These are phyloP conservation scores for Tapirus indicus DNA, from an alignment of 2,797 vertebrate species.

Conservation along the genomic window DNA sequence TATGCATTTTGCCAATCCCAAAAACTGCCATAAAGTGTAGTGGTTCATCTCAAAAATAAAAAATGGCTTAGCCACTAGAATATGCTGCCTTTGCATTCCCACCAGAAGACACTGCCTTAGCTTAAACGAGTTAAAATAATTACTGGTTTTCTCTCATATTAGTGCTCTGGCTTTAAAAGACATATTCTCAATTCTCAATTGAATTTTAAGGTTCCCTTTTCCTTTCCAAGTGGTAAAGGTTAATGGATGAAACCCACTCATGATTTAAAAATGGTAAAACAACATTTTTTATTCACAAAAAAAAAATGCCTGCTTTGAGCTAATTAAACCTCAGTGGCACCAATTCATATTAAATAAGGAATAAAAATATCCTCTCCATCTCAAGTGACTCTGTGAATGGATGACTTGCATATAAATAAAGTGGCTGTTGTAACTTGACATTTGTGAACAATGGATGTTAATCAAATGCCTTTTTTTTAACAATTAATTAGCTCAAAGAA, in stretches of 20 bases:
- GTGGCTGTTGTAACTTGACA: not conserved
- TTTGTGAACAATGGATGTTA: conserved; percentile 31
- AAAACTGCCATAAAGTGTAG: not conserved
- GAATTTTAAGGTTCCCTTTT: conserved; percentile 30
- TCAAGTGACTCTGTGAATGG: not conserved
- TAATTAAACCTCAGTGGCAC: conserved; percentile 23
- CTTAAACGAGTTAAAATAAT: not conserved
- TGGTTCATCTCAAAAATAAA: not conserved
- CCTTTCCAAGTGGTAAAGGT: not conserved
- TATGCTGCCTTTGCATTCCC: not conserved
- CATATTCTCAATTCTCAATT: not conserved
- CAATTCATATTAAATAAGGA: conserved; percentile 7
- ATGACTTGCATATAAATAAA: not conserved
- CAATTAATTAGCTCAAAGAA: not conserved
- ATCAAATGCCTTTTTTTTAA: not conserved
- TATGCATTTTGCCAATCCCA: not conserved
- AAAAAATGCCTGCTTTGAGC: not conserved
- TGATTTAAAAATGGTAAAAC: conserved; percentile 30
- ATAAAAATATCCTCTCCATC: conserved; percentile 8
- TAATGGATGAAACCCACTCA: not conserved
- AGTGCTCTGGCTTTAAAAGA: not conserved
- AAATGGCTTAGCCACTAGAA: not conserved
- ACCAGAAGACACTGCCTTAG: not conserved
- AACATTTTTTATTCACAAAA: conserved; percentile 11
- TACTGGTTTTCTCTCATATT: not conserved